Evolutionary conservation across 2,113 vertebrate species (phyloP).

Genomic region (Rhea americana): DNA sequence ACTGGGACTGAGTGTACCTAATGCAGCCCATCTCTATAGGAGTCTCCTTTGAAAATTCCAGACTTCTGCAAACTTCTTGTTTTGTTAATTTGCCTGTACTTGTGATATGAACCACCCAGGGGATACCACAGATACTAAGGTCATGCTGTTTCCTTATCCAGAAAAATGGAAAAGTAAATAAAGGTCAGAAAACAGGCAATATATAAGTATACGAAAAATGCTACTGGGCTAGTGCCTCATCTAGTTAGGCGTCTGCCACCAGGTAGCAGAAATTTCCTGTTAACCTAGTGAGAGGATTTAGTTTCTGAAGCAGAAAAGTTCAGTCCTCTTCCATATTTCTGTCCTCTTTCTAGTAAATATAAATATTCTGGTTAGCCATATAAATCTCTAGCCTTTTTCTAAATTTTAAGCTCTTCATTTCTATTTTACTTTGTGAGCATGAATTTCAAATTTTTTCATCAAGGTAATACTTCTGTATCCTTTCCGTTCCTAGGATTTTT

Average conservation of each 20-base stretch:
- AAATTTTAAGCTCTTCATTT: neutral
- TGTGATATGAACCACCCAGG: neutral
- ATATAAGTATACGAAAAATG: neutral
- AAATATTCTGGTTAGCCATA: neutral
- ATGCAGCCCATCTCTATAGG: fast-evolving
- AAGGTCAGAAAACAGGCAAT: neutral
- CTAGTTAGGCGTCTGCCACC: neutral
- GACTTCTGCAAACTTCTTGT: neutral
- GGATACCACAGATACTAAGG: neutral
- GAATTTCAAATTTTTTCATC: neutral
- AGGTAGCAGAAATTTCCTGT: neutral
- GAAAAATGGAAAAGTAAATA: neutral
- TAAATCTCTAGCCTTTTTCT: neutral
- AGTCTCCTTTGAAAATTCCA: neutral
- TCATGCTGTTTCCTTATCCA: neutral
- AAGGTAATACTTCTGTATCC: neutral
- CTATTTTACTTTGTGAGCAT: neutral
- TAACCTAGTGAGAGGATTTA: neutral
- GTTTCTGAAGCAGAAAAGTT: neutral
- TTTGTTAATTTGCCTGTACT: neutral
- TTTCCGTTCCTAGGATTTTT: neutral
- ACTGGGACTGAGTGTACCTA: neutral
- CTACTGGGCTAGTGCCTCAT: no score
- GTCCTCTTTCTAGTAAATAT: neutral
- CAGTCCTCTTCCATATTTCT: neutral